A percentile compares a stretch with the other conserved stretches of the same genome.
Conservation (phyloP, 2,888 invertebrate species). For the Blastobasis lacticolella region DNA sequence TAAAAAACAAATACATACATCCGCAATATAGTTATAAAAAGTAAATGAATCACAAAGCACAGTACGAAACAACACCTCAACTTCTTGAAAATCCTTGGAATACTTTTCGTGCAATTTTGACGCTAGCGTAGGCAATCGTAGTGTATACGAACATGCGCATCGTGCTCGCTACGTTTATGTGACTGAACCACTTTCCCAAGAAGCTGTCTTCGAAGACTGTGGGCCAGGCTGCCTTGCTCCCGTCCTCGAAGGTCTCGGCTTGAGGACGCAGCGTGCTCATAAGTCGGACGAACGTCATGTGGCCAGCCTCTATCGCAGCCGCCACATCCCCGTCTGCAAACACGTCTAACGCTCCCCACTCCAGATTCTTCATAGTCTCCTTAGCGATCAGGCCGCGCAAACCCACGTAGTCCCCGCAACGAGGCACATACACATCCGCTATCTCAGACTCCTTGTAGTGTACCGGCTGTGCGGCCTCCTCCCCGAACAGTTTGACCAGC, state of each 20-base stretch:
- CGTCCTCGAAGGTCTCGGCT: slow-evolving; percentile 51
- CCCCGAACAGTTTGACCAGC: slow-evolving; percentile 49
- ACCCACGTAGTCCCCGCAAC: slow-evolving; percentile 54
- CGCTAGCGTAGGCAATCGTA: slow-evolving; percentile 18
- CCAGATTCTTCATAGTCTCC: slow-evolving; percentile 29
- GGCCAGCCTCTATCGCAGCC: slow-evolving; percentile 57
- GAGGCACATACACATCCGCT: slow-evolving; percentile 49
- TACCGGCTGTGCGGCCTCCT: slow-evolving; percentile 39
- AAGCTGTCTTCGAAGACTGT: slow-evolving; percentile 26
- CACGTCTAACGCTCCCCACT: slow-evolving; percentile 61
- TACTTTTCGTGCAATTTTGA: no score
- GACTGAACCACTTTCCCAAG: slow-evolving; percentile 21
- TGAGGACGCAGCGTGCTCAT: slow-evolving; percentile 53
- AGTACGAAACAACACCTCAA: no score
- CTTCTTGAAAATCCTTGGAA: no score
- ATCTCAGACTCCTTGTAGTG: slow-evolving; percentile 45
- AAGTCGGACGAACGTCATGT: slow-evolving; percentile 49
- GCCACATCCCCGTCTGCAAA: slow-evolving; percentile 61
- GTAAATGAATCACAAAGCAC: no score
- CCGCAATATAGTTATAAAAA: no score
- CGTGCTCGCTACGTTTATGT: slow-evolving; percentile 33
- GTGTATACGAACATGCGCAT: slow-evolving; percentile 30
- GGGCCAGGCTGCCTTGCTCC: slow-evolving; percentile 30
- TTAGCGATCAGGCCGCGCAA: slow-evolving; percentile 28
- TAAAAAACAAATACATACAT: no score